Evolutionary conservation across 2,113 vertebrate species (phyloP), one percentile per base, ranked within the genome.

Genomic region (Neolamprologus devosi): DNA sequence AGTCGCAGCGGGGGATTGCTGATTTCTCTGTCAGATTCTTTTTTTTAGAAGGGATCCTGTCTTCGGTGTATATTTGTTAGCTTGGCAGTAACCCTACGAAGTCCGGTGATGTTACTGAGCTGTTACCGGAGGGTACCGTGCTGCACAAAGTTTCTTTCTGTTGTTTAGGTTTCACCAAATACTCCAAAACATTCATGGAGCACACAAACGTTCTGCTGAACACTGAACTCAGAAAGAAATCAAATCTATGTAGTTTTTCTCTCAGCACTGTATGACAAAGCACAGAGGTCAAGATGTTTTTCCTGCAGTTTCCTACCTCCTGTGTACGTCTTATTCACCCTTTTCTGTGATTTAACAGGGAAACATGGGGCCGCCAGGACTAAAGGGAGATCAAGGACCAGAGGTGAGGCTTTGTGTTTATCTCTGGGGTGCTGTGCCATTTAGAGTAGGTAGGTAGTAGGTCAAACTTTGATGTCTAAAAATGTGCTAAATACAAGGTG

Each of bases 381-480:
- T 94, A 55, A 91, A 23, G 83, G 98, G 98, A 95, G 96, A 94
- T 93, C 96, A 96, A 92, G 98, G 98, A 92, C 85, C 94, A 91
- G 95, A 96, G 96, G 98, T 98, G 96, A 84, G 91, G 40, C 14
- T 81, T 13, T 80, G 26, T 45, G 70, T 87, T 86, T 53, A 65
- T 82, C 37, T 86, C 10, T 19, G 84, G 51, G 55, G 55, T 53
- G 23, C 79, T 60, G 17, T 88, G 81, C 17, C 26, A 12, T 78
- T 51, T 51, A 33, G 26, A 51, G 73, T 33, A n/a, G n/a, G n/a
- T n/a, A n/a, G n/a, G n/a, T n/a, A n/a, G n/a, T n/a, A 78, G 26
- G 7, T 78, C 45, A 33, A 13, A 51, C 26, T 78, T 30, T 51
- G 73, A 33, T 51, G 45, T 78, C 73, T 78, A 51, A 51, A 51